Base-by-base conservation (phyloP, 1,140 invertebrate genomes). In the Diorhabda sublineata region DNA sequence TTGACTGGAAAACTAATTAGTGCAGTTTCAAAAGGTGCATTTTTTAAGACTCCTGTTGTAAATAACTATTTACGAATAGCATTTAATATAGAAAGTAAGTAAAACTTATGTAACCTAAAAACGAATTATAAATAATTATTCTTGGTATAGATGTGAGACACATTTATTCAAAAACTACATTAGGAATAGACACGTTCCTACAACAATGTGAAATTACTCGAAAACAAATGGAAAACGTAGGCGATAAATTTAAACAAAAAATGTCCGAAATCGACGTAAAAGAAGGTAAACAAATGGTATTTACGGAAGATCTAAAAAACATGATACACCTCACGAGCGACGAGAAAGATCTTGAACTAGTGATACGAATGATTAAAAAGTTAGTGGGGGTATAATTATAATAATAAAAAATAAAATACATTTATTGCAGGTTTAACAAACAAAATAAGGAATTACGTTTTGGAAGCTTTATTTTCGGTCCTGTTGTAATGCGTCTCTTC, bases 281-380 rank as follows among this genome's bases (percentile, higher is more conserved):
- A 6, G 76, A 81, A 9, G 77, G 85, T 0, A 83, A 86, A 61
- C 86, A 84, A 70, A 87, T 92, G 83, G 86, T 94, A 71, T 94
- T 94, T 74, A 93, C 91, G 5, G 92, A 94, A 82, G 93, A 95
- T 82, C 81, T 95, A 4, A 94, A 94, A 78, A 91, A 91, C 76
- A 90, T 94, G 85, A 77, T 92, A 5, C 88, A 93, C 77, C 78
- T 94, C 45, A 83, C 85, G 9, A 84, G 89, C 62, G 82, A 77
- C 9, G 80, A 83, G 7, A 76, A 85, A 60, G 91, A 94, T 79
- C 70, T 92, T 4, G 75, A 87, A 2, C 76, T 93, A n/a, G 69
- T 91, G 2, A 66, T 82, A 4, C 83, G 86, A 70, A 92, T 93
- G 90, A 79, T 92, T 58, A 83, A 85, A 79, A 89, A 87, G 87